Conservation (phyloP, 1,140 invertebrate species). For the Macrostomum lignano region DNA sequence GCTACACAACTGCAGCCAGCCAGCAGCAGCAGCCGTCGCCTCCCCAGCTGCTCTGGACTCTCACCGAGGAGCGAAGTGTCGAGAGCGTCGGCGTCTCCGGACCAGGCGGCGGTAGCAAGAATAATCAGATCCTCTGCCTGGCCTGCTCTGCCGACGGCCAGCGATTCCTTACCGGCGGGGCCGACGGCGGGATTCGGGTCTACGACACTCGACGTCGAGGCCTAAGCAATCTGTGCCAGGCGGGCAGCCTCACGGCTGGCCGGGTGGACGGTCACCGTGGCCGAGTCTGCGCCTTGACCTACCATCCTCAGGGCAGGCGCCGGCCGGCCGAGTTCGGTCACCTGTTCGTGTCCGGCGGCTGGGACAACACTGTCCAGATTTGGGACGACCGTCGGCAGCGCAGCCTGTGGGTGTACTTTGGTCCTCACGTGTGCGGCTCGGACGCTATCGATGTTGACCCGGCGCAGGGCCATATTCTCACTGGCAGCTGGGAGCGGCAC, state of each 20-base stretch:
- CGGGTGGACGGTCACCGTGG: slow-evolving; percentile 36
- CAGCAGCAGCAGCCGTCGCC: too few species aligned
- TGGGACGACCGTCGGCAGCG: slow-evolving; percentile 22
- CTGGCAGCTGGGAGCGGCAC: slow-evolving; percentile 40
- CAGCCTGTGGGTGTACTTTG: slow-evolving; percentile 28
- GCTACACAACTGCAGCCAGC: too few species aligned
- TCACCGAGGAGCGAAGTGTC: too few species aligned
- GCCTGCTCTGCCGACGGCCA: too few species aligned
- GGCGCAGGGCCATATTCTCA: slow-evolving; percentile 37
- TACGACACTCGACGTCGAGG: too few species aligned
- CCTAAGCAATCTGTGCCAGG: too few species aligned
- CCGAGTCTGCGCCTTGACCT: slow-evolving; percentile 37
- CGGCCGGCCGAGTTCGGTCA: slow-evolving; percentile 28
- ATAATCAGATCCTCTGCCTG: too few species aligned
- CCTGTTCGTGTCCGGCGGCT: slow-evolving; percentile 40
- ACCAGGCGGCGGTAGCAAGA: too few species aligned
- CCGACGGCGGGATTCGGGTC: too few species aligned
- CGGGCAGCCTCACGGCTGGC: slow-evolving; percentile 16
- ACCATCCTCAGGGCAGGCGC: slow-evolving; percentile 32
- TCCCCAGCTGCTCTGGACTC: too few species aligned
- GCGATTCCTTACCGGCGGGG: too few species aligned
- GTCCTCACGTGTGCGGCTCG: slow-evolving; percentile 38
- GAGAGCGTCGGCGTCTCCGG: too few species aligned
- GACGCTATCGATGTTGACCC: slow-evolving; percentile 40
- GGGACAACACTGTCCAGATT: slow-evolving; percentile 39